Evolutionary conservation across 2,113 vertebrate genomes (phyloP).

Genomic region (Serilophus lunatus): DNA sequence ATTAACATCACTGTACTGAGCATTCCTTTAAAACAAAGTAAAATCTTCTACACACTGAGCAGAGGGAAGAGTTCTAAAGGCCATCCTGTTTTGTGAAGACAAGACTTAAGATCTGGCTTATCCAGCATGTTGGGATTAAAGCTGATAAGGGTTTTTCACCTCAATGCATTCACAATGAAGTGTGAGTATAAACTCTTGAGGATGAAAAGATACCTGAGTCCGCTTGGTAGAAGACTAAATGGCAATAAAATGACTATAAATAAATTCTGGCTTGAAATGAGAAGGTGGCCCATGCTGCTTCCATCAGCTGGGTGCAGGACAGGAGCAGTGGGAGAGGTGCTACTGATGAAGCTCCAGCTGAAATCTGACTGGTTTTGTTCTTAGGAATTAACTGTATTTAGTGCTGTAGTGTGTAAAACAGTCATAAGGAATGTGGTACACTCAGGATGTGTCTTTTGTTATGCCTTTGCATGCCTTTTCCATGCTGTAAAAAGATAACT

Average conservation of each 20-base stretch:
- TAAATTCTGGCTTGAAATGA: background rate
- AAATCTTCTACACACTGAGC: background rate
- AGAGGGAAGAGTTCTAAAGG: background rate
- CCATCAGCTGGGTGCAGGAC: background rate
- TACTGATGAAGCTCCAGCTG: background rate
- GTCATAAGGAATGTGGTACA: background rate
- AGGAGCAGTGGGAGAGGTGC: background rate
- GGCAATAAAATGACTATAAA: background rate
- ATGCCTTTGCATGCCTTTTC: background rate
- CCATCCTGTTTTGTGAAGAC: background rate
- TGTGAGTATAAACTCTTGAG: background rate
- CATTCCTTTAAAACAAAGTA: background rate
- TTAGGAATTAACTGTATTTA: background rate
- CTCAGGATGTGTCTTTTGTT: background rate
- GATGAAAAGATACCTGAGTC: background rate
- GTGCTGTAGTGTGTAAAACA: background rate
- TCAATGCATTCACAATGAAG: fast-evolving
- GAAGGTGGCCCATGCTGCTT: background rate
- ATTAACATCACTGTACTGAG: background rate
- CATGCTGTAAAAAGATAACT: background rate
- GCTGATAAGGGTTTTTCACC: background rate
- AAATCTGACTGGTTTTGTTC: background rate
- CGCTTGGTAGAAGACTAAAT: background rate
- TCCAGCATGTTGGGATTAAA: background rate
- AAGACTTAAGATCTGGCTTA: background rate